Evolutionary conservation across 2,888 invertebrate genomes (phyloP), one percentile per base, ranked within the genome.

Genomic region (Sussaba pulchella): DNA sequence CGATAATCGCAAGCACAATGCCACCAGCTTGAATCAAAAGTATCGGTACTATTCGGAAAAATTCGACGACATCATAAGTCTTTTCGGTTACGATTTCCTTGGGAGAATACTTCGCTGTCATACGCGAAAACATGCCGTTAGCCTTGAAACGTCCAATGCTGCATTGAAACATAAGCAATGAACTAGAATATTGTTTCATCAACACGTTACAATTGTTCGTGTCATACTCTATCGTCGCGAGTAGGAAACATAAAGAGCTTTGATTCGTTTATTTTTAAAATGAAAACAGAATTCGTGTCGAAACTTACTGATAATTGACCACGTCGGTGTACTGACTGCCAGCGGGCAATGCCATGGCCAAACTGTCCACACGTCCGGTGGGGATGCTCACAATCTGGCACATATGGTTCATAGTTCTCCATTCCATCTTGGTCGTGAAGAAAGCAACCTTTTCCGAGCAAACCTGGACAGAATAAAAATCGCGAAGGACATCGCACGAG

Each of bases 381-480:
- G 87, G 85, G 5, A 90, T 85, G 59, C 61, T 64, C 0, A 74
- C 77, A 4, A 87, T 8, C 4, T 85, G 77, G 64, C 89, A 10
- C 70, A n/a, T 36, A 36, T 6, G 2, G 6, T 31, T 83, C 2
- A n/a, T n/a, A n/a, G n/a, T n/a, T n/a, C n/a, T n/a, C n/a, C n/a
- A n/a, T n/a, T n/a, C n/a, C 0, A 75, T 83, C n/a, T 87, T 86
- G n/a, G 82, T 86, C 24, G 85, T 24, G 45, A 85, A 88, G 70
- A 89, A 88, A 1, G 85, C 89, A 0, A 88, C 84, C n/a, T 82
- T 87, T 26, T 82, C 82, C 9, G 66, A n/a, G 66, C 89, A 90
- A 5, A 89, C 84, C 89, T 89, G 6, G 6, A 31, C 6, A 5
- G 2, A 6, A 31, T 31, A 5, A 31, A 31, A 31, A 6, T 31